Evolutionary conservation across 2,888 invertebrate species (phyloP).

Genomic region (Mimumesa dahlbomi): DNA sequence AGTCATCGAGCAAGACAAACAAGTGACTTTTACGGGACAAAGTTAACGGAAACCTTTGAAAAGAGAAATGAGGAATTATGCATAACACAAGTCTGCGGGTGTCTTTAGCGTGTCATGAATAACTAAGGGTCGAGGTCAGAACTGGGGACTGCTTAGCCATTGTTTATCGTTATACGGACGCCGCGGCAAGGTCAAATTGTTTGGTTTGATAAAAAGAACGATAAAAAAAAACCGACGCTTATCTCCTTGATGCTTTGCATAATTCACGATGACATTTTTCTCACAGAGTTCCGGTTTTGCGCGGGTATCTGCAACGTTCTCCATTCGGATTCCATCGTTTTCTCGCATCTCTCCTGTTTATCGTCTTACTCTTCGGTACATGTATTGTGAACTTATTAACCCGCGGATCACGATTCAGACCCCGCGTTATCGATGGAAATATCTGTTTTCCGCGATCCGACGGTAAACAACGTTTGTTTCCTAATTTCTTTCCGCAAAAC

Average conservation of each 20-base stretch:
- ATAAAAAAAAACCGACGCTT: slow-evolving; percentile 22
- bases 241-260: slow-evolving; percentile 28
- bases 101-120: background rate
- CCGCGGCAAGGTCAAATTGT: slow-evolving; percentile 24
- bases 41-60: background rate
- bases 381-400: too few species aligned
- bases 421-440: too few species aligned
- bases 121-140: slow-evolving; percentile 32
- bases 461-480: too few species aligned
- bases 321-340: too few species aligned
- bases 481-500: too few species aligned
- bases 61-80: background rate
- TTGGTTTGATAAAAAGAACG: slow-evolving; percentile 26
- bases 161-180: slow-evolving; percentile 34
- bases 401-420: too few species aligned
- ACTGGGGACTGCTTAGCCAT: slow-evolving; percentile 14
- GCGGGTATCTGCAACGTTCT: background rate
- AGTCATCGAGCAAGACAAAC: too few species aligned
- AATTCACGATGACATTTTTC: slow-evolving; percentile 18
- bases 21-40: background rate
- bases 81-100: background rate
- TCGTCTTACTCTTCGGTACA: too few species aligned
- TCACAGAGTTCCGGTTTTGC: background rate
- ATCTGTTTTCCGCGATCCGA: too few species aligned
- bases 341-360: slow-evolving; percentile 8